Evolutionary conservation across 2,888 invertebrate species (phyloP), one percentile per base, ranked within the genome.

Genomic region (Patella depressa): DNA sequence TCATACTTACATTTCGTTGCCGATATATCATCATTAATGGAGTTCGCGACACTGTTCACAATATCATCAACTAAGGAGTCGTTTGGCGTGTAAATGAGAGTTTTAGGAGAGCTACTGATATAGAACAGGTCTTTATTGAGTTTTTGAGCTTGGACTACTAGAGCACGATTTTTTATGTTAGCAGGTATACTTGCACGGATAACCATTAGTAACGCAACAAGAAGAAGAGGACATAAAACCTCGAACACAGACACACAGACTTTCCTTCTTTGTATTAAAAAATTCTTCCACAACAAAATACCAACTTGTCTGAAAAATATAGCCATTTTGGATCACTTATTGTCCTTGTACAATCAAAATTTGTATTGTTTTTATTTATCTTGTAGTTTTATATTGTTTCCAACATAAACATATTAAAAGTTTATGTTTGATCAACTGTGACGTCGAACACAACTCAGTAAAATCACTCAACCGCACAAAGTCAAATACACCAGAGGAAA

Each of bases 281-380:
- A 83, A 75, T 88, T 88, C 75, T 88, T 88, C 88, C 88, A 88
- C 45, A 88, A 73, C 45, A 88, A 81, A 19, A 88, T 78, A 2
- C 82, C 34, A n/a, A 88, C 82, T 71, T 88, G 87, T 5, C 83
- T 72, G 70, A 74, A 45, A 75, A 85, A 78, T 19, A 3, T 24
- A 0, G 65, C 19, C 65, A 65, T 65, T 65, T 65, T 65, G 45
- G 45, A 45, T 45, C 45, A 9, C 45, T 9, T 45, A 45, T 45
- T 45, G 3, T 45, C 45, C 45, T 4, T 1, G 45, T 4, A 45
- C 7, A 45, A 4, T 45, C 45, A 45, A 45, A 45, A 45, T 45
- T 45, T 5, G 34, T 5, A 34, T 34, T 34, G 7, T 34, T 34
- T 34, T 34, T 34, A 29, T 34, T 34, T 34, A 34, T 5, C 34